Percentiles rank a stretch among this genome's conserved stretches.
phyloP scores from a whole-genome alignment of 1,140 invertebrate species.

The Drosophila willistoni region DNA sequence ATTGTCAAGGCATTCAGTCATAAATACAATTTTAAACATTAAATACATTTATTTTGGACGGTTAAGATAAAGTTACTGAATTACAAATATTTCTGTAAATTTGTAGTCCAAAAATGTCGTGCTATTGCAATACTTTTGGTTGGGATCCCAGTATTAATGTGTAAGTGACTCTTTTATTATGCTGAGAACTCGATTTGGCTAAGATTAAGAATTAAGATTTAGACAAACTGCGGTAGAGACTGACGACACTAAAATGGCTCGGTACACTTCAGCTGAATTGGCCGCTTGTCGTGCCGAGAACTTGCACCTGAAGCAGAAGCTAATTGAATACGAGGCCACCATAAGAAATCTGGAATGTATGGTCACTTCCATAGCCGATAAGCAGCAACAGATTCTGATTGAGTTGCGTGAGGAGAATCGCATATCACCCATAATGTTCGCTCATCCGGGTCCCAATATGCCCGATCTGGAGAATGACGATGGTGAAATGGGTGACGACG shows the following conservation, averaged over 20 bases:
- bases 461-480: constrained; percentile 1
- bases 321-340: constrained; percentile 47
- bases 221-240: constrained; percentile 40
- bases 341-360: constrained; percentile 56
- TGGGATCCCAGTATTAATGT: constrained; percentile 21
- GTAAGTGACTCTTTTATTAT: constrained; percentile 25
- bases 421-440: no score
- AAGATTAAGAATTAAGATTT: neutral
- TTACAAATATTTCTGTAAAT: constrained; percentile 29
- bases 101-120: constrained; percentile 57
- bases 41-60: neutral
- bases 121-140: constrained; percentile 23
- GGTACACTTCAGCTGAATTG: constrained; percentile 55
- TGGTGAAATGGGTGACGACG: constrained; percentile 6
- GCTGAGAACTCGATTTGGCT: no score
- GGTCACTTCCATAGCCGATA: constrained; percentile 50
- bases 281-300: constrained; percentile 60
- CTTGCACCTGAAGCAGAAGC: constrained; percentile 57
- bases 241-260: constrained; percentile 50
- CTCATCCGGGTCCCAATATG: neutral
- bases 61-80: constrained; percentile 18
- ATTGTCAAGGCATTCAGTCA: neutral
- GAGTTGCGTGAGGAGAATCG: constrained; percentile 42
- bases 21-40: neutral
- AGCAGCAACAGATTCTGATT: constrained; percentile 55